Evolutionary conservation across 2,888 invertebrate genomes (phyloP).

Genomic region (Yponomeuta sedellus): DNA sequence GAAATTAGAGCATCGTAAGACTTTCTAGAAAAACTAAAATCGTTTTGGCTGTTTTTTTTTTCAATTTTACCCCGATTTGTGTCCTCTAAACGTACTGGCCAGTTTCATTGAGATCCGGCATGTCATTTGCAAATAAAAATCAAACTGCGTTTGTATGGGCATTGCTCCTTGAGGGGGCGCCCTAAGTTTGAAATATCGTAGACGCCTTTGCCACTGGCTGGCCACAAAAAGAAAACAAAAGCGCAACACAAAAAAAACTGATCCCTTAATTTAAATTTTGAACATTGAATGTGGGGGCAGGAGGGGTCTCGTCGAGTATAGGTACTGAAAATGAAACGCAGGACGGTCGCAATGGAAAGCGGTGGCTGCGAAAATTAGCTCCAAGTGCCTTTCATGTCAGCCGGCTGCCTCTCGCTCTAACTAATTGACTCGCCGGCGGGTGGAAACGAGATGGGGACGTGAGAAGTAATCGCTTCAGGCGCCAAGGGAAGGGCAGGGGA

Average conservation of each 20-base stretch:
- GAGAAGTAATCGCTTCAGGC: conserved; percentile 65
- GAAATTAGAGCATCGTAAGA: too few species aligned
- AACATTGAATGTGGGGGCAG: conserved; percentile 24
- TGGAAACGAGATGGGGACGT: conserved; percentile 37
- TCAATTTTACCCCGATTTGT: too few species aligned
- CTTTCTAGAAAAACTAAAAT: too few species aligned
- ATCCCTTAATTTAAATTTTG: conserved; percentile 9
- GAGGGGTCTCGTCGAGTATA: not conserved
- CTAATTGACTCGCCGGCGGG: conserved; percentile 28
- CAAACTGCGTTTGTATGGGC: too few species aligned
- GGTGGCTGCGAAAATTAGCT: conserved; percentile 67
- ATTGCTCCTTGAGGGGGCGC: too few species aligned
- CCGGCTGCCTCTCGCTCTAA: conserved; percentile 39
- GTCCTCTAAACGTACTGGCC: too few species aligned
- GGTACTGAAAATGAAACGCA: conserved; percentile 40
- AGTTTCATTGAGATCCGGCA: too few species aligned
- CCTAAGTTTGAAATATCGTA: too few species aligned
- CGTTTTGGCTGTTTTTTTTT: too few species aligned
- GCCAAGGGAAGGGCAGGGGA: conserved; percentile 41
- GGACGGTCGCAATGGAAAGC: conserved; percentile 32
- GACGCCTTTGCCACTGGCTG: not conserved
- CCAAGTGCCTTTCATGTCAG: conserved; percentile 59
- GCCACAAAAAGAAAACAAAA: not conserved
- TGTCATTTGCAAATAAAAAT: too few species aligned
- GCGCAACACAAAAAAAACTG: not conserved